Percentiles rank a stretch among this genome's conserved stretches.
Conservation (phyloP, 2,113 vertebrate genomes). For the Onychostruthus taczanowskii region DNA sequence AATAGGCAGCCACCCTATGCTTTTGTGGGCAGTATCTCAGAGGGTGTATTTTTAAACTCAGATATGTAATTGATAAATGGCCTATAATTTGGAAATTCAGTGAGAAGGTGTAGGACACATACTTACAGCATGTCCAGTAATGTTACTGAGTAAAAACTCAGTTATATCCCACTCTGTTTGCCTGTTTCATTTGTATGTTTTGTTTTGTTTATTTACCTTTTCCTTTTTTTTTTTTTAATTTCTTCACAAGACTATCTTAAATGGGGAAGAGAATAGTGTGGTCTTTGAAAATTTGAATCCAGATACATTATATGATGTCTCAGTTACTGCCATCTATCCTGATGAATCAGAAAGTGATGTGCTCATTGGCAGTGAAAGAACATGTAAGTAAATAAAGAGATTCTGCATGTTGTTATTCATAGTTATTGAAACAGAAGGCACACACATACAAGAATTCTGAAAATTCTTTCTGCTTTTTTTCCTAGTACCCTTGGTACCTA, state of each 20-base stretch:
- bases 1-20: not conserved
- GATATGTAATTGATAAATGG: not conserved
- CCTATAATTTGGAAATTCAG: not conserved
- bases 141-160: not conserved
- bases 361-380: slow-evolving; percentile 84
- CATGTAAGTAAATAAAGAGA: slow-evolving; percentile 77
- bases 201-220: not conserved
- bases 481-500: slow-evolving; percentile 79
- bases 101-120: not conserved
- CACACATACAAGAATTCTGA: not conserved
- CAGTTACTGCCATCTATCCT: slow-evolving; percentile 93
- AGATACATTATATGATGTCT: slow-evolving; percentile 86
- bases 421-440: not conserved
- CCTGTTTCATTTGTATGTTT: not conserved
- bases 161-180: not conserved
- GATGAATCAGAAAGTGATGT: slow-evolving; percentile 96
- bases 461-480: slow-evolving; percentile 59
- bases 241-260: slow-evolving; percentile 81
- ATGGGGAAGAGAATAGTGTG: slow-evolving; percentile 79
- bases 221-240: not conserved
- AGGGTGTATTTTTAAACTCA: not conserved
- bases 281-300: slow-evolving; percentile 84
- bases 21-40: not conserved
- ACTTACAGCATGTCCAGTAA: not conserved
- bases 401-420: not conserved